Evolutionary conservation across 2,113 vertebrate genomes (phyloP).

Genomic region (Cyrtonyx montezumae): DNA sequence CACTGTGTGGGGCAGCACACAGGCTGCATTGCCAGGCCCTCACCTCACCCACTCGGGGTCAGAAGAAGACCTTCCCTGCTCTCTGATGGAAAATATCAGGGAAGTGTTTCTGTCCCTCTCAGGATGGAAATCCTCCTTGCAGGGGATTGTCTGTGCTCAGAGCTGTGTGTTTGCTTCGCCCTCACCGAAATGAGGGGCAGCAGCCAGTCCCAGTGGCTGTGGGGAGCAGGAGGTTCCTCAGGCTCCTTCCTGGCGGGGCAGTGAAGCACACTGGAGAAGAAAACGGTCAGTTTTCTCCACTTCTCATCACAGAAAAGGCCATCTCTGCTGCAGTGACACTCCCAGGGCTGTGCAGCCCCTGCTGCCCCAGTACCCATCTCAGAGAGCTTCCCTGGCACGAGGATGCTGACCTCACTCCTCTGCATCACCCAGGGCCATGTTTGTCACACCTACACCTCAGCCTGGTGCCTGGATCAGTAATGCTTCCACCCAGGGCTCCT

Average conservation of each 20-base stretch:
- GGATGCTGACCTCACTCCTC: accelerated
- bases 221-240: neutral
- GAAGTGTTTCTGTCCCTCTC: neutral
- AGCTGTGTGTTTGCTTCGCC: neutral
- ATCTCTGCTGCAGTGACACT: neutral
- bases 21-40: neutral
- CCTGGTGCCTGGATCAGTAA: neutral
- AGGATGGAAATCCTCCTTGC: neutral
- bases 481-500: neutral
- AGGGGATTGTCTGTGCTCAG: neutral
- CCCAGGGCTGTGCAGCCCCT: neutral
- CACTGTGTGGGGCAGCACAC: neutral
- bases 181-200: neutral
- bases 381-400: neutral
- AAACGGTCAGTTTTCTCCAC: neutral
- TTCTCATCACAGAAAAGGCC: neutral
- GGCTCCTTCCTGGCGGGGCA: neutral
- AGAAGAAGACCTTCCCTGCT: neutral
- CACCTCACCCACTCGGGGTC: neutral
- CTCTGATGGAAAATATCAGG: neutral
- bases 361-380: neutral
- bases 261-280: neutral
- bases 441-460: neutral
- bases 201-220: neutral
- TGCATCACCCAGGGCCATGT: neutral